Percentiles rank a stretch among this genome's conserved stretches.
These are phyloP conservation scores for Tupiocoris notatus DNA, from an alignment of 2,888 invertebrate genomes.

Conservation along the genomic window DNA sequence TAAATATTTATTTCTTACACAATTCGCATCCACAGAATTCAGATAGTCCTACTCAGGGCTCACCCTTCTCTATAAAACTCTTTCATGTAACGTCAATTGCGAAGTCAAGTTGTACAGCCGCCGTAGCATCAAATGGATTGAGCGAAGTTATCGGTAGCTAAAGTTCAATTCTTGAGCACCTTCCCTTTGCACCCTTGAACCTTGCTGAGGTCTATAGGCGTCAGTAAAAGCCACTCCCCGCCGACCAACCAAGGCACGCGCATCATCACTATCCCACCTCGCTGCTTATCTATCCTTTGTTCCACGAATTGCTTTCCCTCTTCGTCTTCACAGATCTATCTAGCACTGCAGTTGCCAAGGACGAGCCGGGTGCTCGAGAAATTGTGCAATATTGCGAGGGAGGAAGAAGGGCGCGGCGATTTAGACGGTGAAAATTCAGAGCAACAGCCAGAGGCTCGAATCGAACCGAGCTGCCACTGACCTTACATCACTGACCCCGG, in stretches of 20 bases:
- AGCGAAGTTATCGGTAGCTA: not conserved
- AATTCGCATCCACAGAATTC: too few species aligned
- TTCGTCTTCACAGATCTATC: not conserved
- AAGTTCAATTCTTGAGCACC: not conserved
- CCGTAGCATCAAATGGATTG: too few species aligned
- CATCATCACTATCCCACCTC: too few species aligned
- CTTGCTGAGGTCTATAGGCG: not conserved
- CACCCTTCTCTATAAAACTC: too few species aligned
- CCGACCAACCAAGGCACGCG: not conserved
- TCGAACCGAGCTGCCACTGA: not conserved
- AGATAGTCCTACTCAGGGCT: too few species aligned
- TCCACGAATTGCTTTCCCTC: not conserved
- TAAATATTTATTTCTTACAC: too few species aligned
- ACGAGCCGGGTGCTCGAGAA: not conserved
- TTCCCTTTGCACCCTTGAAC: not conserved
- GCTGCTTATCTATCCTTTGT: not conserved
- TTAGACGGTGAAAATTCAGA: not conserved
- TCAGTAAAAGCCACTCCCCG: not conserved
- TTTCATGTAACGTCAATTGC: too few species aligned
- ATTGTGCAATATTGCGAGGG: not conserved
- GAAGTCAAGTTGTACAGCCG: too few species aligned
- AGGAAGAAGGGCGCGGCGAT: not conserved
- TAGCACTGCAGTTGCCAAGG: not conserved
- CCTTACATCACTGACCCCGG: constrained; percentile 14
- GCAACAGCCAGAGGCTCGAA: not conserved